Base-by-base conservation (phyloP, 2,113 vertebrate species). In the Corythornis madagascariensis region DNA sequence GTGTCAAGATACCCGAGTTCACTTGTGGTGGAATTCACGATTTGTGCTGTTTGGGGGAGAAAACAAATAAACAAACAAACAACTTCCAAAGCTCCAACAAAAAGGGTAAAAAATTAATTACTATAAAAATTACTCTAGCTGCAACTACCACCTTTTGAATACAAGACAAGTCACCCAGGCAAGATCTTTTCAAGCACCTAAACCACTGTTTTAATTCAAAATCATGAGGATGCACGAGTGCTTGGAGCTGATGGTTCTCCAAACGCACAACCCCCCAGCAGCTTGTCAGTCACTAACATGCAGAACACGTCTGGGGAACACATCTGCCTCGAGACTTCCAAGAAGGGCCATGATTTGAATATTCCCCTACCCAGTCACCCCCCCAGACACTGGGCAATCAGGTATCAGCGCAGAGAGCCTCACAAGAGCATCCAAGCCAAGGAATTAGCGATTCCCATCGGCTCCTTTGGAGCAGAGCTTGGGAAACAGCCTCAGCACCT, bases 1-100 rank as follows among this genome's bases (percentile, higher is more conserved):
- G 70, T 55, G 83, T 78, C 45, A 93, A 91, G 89, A 94, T 47
- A 84, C 47, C 53, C 70, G 74, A 91, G 70, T 83, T 93, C 82
- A 92, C 78, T 85, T 81, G 59, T 69, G 47, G 16, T 42, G 50
- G 57, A 93, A 94, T 88, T 81, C 56, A 70, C 6, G 0, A 63
- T 70, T 64, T 64, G 20, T 26, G 74, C 57, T 47, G 22, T 76
- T 93, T 72, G 71, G 76, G 93, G 35, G 35, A 35, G 35, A 38
- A 38, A 83, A 85, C 33, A 92, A 90, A 84, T 40, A 43, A 20
- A 7, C 43, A 45, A 45, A 45, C 6, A 45, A 17, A 45, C 16
- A 45, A 17, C 73, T 84, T 72, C 22, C 79, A 60, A 91, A 72
- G 43, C 2, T 4, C 45, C 40, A 61, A 56, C 40, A 83, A 87